Percentiles rank a stretch among this genome's conserved stretches.
phyloP scores from a whole-genome alignment of 2,113 vertebrate species.

The Hirundichthys speculiger region DNA sequence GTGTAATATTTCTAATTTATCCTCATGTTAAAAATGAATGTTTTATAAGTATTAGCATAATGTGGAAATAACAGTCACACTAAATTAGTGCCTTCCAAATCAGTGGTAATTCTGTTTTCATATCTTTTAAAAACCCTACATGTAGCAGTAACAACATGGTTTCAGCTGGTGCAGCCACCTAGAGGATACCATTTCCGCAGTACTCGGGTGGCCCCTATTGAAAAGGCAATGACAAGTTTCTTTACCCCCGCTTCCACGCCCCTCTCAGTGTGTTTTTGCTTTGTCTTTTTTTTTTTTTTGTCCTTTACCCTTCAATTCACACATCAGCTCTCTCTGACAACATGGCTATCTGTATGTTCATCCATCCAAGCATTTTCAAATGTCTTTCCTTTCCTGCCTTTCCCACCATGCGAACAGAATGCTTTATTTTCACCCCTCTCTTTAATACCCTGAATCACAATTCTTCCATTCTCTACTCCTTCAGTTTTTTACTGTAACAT shows the following conservation, averaged over 20 bases:
- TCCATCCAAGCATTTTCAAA: constrained; percentile 62
- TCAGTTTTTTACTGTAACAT: constrained; percentile 35
- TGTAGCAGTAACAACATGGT: too few species aligned
- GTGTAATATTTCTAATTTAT: too few species aligned
- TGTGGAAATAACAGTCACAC: too few species aligned
- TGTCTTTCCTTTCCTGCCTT: constrained; percentile 44
- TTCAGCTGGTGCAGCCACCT: too few species aligned
- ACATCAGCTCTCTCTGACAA: constrained; percentile 49
- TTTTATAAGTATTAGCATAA: too few species aligned
- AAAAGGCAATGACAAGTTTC: too few species aligned
- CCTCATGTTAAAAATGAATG: too few species aligned
- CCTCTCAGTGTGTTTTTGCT: background rate
- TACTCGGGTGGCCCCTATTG: too few species aligned
- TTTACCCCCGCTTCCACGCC: background rate
- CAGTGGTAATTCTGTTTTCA: too few species aligned
- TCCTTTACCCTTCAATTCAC: constrained; percentile 62
- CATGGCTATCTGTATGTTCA: constrained; percentile 57
- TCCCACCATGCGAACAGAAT: constrained; percentile 26
- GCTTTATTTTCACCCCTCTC: constrained; percentile 28
- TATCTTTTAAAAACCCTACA: too few species aligned
- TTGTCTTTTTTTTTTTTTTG: constrained; percentile 22
- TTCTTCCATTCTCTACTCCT: constrained; percentile 48
- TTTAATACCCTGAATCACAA: constrained; percentile 21
- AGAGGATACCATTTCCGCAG: too few species aligned
- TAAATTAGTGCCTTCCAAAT: too few species aligned